Evolutionary conservation across 2,888 invertebrate genomes (phyloP).

Genomic region (Harpalus rufipes): DNA sequence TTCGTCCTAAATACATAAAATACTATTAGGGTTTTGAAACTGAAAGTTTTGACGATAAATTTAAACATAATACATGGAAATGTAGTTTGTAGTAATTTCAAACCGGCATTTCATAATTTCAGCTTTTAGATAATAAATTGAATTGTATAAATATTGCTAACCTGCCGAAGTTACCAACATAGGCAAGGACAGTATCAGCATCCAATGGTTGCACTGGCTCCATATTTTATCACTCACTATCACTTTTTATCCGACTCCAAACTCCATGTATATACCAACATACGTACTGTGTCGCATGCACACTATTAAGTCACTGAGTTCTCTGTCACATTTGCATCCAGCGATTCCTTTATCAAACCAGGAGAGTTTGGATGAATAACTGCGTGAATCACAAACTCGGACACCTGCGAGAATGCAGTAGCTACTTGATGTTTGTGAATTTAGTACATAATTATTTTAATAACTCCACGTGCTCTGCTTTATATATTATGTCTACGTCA

Average conservation of each 20-base stretch:
- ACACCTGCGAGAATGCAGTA: constrained; percentile 21
- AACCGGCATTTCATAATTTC: no score
- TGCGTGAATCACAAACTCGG: background rate
- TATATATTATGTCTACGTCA: background rate
- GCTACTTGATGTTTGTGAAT: constrained; percentile 5
- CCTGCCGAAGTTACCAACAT: constrained; percentile 78
- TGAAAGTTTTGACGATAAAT: no score
- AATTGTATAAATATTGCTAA: background rate
- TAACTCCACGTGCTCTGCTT: constrained; percentile 21
- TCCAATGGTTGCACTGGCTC: constrained; percentile 72
- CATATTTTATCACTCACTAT: constrained; percentile 22
- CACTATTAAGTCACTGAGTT: constrained; percentile 10
- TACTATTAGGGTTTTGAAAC: no score
- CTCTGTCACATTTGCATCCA: background rate
- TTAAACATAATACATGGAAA: no score
- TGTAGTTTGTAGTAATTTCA: no score
- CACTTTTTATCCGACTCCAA: constrained; percentile 23
- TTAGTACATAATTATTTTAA: constrained; percentile 35
- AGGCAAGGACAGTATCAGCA: constrained; percentile 78
- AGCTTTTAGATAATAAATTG: background rate
- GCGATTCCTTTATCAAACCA: constrained; percentile 12
- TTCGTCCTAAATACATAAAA: no score
- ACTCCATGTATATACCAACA: constrained; percentile 5
- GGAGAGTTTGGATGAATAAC: background rate
- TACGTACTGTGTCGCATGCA: background rate